Conservation (phyloP, 2,113 vertebrate genomes). For the Platichthys flesus region DNA sequence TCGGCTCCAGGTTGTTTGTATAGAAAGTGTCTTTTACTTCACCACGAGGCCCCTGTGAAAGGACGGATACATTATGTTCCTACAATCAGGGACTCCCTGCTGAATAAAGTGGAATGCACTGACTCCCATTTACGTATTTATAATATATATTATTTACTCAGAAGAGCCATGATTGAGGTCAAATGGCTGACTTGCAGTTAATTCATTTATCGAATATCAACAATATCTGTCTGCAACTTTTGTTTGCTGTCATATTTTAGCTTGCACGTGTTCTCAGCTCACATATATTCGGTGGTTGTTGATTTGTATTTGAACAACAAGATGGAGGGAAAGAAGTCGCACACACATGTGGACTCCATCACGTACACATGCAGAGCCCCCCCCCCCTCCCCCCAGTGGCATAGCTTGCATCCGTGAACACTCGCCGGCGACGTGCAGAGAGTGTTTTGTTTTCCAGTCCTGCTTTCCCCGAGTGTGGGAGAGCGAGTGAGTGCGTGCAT, state of each 20-base stretch:
- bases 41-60: constrained; percentile 28
- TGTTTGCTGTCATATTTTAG: not conserved
- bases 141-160: too few species aligned
- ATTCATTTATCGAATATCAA: not conserved
- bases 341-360: constrained; percentile 57
- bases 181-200: not conserved
- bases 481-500: constrained; percentile 54
- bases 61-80: not conserved
- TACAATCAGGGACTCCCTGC: not conserved
- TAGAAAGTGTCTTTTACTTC: constrained; percentile 58
- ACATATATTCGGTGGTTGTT: not conserved
- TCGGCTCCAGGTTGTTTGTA: constrained; percentile 32
- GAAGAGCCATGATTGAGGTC: not conserved
- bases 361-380: constrained; percentile 50
- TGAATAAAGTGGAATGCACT: constrained; percentile 14
- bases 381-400: not conserved
- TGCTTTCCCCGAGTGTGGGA: constrained; percentile 39
- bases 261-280: not conserved
- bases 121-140: not conserved
- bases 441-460: constrained; percentile 59
- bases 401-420: constrained; percentile 29
- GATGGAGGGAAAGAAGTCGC: not conserved
- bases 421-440: constrained; percentile 45
- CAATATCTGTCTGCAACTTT: not conserved
- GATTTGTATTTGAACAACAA: not conserved